Base-by-base conservation (phyloP, 2,113 vertebrate genomes). In the Sinocyclocheilus grahami region DNA sequence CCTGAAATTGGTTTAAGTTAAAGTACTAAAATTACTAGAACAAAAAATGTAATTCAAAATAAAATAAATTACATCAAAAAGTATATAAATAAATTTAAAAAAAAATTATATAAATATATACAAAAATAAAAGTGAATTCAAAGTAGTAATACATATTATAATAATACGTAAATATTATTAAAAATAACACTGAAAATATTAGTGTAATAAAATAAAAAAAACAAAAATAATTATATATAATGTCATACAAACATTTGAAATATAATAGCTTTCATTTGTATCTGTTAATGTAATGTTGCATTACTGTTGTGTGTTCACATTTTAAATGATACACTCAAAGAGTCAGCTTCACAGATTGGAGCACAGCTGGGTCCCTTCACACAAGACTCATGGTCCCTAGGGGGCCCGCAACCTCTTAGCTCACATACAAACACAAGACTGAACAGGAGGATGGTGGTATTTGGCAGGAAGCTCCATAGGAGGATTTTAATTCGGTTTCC, bases 331-430 rank as follows among this genome's bases (percentile, higher is more conserved):
- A 90, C 42, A 46, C 74, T 82, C 78, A 92, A 90, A 89, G 76
- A 91, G 91, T 92, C 85, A 92, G 89, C 88, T 87, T 89, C 86
- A 88, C 88, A 92, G 92, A 93, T 91, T 90, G 93, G 88, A 86
- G 91, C 90, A 91, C 94, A 94, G 92, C 94, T 95, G 93, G 88
- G 93, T 90, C 91, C 87, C 89, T 88, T 80, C 85, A 78, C 87
- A 89, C 86, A 75, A 48, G 58, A 69, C 71, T 82, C 58, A 78
- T 42, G 24, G 24, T 62, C 48, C 39, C 60, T 60, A 60, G 46
- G 77, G 46, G 60, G 27, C 33, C 30, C 3, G 62, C 42, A 83
- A 22, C 81, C 76, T 79, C 72, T 69, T 39, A 63, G 22, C 53
- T 85, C 53, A 71, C 63, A 78, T 39, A 87, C 89, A 87, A 78